A percentile compares a stretch with the other conserved stretches of the same genome.
phyloP scores from a whole-genome alignment of 2,113 vertebrate species.

The Myiopsitta monachus region DNA sequence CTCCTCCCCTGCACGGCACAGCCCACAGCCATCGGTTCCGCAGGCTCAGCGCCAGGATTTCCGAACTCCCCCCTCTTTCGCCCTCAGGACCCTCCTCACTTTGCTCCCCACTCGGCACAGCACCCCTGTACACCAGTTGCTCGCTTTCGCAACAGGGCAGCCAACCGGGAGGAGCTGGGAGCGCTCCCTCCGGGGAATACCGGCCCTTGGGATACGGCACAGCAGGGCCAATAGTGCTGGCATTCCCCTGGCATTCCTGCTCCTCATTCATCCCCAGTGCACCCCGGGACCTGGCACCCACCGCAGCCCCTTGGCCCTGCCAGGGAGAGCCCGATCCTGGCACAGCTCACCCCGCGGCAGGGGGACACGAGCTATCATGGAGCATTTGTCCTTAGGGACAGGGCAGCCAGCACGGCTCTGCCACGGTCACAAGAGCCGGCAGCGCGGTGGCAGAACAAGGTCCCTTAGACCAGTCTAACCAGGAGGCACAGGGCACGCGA shows the following conservation, averaged over 20 bases:
- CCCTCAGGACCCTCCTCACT: neutral
- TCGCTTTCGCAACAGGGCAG: fast-evolving
- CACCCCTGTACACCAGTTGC: neutral
- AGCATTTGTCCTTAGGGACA: neutral
- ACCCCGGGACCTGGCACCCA: fast-evolving
- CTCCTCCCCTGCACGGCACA: neutral
- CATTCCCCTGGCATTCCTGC: neutral
- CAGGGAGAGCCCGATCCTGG: fast-evolving
- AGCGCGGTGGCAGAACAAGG: neutral
- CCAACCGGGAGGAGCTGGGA: neutral
- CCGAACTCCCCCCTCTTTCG: neutral
- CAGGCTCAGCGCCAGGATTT: neutral
- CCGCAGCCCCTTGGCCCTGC: neutral
- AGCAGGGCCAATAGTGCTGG: neutral
- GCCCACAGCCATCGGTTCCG: neutral
- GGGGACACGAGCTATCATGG: fast-evolving
- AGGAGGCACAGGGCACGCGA: neutral
- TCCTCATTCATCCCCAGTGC: fast-evolving
- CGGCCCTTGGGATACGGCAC: neutral
- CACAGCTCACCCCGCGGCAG: fast-evolving
- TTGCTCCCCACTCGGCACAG: neutral
- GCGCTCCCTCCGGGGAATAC: fast-evolving
- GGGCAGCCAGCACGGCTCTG: neutral
- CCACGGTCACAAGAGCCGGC: neutral
- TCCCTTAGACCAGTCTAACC: conserved; percentile 24